phyloP scores from a whole-genome alignment of 2,888 invertebrate genomes.

The Argyresthia goedartella region DNA sequence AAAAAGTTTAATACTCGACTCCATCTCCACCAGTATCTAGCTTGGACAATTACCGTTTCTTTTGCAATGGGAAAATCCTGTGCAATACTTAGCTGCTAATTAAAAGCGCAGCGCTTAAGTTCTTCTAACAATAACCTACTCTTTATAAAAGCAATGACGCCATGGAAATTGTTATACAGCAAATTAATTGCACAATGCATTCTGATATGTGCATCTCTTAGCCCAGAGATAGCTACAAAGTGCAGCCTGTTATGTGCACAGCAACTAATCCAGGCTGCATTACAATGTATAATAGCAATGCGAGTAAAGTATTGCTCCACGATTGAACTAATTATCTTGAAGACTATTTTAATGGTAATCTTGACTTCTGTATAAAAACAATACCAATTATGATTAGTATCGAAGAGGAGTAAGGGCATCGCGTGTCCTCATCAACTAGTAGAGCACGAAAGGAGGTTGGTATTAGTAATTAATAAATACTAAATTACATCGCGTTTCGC shows the following conservation, averaged over 20 bases:
- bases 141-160: neutral
- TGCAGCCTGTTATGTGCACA: too few relatives aligned
- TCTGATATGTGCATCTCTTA: too few relatives aligned
- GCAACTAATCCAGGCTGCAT: too few relatives aligned
- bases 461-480: conserved; percentile 17
- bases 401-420: neutral
- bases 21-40: too few relatives aligned
- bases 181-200: neutral
- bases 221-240: too few relatives aligned
- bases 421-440: conserved; percentile 15
- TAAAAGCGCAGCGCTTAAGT: neutral
- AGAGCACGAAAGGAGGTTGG: conserved; percentile 25
- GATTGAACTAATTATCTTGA: too few relatives aligned
- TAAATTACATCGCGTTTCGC: conserved; percentile 46
- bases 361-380: neutral
- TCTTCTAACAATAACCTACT: neutral
- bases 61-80: neutral
- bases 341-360: neutral
- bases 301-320: too few relatives aligned
- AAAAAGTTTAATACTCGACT: too few relatives aligned
- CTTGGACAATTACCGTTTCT: too few relatives aligned
- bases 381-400: neutral
- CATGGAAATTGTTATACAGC: neutral
- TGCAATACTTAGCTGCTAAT: neutral
- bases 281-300: too few relatives aligned